Conservation (phyloP, 2,888 invertebrate species). For the Asteroscopus sphinx region DNA sequence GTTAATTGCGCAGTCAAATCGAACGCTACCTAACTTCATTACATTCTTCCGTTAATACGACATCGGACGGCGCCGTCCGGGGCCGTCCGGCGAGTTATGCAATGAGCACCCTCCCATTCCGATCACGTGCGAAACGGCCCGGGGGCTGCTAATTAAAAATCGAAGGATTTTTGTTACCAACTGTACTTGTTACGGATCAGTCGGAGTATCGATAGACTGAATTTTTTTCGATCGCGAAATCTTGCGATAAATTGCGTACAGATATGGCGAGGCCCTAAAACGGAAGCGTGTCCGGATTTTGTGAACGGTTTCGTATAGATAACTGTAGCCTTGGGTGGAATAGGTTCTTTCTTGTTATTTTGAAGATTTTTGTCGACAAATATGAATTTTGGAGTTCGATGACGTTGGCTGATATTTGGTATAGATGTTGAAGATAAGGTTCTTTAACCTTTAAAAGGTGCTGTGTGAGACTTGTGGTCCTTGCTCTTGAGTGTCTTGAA, state of each 20-base stretch:
- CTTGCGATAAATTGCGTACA: constrained; percentile 50
- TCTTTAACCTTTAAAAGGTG: background rate
- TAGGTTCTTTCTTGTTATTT: constrained; percentile 54
- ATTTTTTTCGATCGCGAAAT: constrained; percentile 42
- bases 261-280: constrained; percentile 51
- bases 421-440: background rate
- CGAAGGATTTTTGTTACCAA: constrained; percentile 86
- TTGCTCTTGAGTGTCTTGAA: no score
- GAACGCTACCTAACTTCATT: constrained; percentile 79
- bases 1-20: constrained; percentile 83
- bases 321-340: constrained; percentile 40
- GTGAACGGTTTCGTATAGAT: constrained; percentile 45
- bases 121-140: constrained; percentile 78
- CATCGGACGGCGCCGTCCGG: constrained; percentile 59
- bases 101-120: constrained; percentile 73
- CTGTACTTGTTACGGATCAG: constrained; percentile 72
- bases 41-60: constrained; percentile 77
- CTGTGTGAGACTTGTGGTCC: background rate
- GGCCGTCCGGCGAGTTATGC: constrained; percentile 72
- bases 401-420: constrained; percentile 28
- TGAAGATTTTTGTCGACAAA: constrained; percentile 35
- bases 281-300: constrained; percentile 56
- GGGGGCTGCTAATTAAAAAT: constrained; percentile 87
- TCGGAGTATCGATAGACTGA: constrained; percentile 43
- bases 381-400: constrained; percentile 47